phyloP scores from a whole-genome alignment of 1,140 invertebrate genomes.

The Penaeus chinensis region DNA sequence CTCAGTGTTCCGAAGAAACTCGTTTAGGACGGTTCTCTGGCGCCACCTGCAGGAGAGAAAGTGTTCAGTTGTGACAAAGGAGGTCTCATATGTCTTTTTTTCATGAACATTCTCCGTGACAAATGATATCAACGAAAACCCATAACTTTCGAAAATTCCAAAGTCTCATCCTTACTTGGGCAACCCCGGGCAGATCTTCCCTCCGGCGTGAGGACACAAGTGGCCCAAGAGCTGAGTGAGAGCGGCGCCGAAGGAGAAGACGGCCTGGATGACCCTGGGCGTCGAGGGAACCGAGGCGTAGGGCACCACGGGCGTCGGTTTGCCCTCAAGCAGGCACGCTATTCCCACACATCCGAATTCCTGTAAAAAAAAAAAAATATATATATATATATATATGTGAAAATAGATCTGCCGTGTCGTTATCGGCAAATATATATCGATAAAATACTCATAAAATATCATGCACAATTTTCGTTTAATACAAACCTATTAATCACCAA shows the following conservation, averaged over 20 bases:
- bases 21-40: slow-evolving; percentile 66
- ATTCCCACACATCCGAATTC: slow-evolving; percentile 61
- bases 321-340: slow-evolving; percentile 19
- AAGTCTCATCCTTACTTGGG: slow-evolving; percentile 52
- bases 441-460: too few relatives aligned
- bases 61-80: background rate
- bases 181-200: slow-evolving; percentile 66
- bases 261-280: slow-evolving; percentile 68
- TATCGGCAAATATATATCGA: background rate
- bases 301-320: slow-evolving; percentile 62
- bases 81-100: too few relatives aligned
- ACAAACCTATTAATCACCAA: too few relatives aligned
- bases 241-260: slow-evolving; percentile 66
- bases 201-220: slow-evolving; percentile 64
- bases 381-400: background rate
- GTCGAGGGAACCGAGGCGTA: slow-evolving; percentile 68
- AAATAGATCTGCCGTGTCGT: background rate
- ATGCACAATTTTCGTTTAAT: too few relatives aligned
- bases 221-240: slow-evolving; percentile 65
- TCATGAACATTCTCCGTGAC: too few relatives aligned
- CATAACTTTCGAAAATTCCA: background rate
- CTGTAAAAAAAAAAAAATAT: slow-evolving; percentile 13
- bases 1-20: slow-evolving; percentile 65
- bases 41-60: slow-evolving; percentile 60
- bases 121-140: too few relatives aligned